Percentiles rank a stretch among this genome's conserved stretches.
Conservation (phyloP, 1,140 invertebrate genomes). For the Phenacoccus solenopsis region DNA sequence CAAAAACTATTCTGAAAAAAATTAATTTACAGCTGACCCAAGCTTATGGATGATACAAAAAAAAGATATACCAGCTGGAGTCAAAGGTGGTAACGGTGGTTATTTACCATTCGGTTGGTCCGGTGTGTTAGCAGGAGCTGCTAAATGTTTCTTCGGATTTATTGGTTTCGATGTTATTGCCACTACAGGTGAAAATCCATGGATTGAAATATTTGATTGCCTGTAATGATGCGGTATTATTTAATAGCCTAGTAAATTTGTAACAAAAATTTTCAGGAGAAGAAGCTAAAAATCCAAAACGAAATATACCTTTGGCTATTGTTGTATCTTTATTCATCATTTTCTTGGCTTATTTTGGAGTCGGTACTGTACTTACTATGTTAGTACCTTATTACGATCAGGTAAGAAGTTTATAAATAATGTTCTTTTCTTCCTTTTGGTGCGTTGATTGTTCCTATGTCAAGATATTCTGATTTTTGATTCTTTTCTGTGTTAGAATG, state of each 20-base stretch:
- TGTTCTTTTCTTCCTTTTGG: too few relatives aligned
- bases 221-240: too few relatives aligned
- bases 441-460: background rate
- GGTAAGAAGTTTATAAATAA: slow-evolving; percentile 29
- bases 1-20: too few relatives aligned
- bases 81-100: slow-evolving; percentile 51
- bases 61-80: slow-evolving; percentile 38
- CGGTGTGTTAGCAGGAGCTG: slow-evolving; percentile 68
- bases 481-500: background rate
- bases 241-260: too few relatives aligned
- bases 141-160: slow-evolving; percentile 76
- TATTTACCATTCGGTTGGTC: slow-evolving; percentile 69
- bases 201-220: too few relatives aligned
- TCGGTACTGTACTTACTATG: slow-evolving; percentile 73
- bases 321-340: slow-evolving; percentile 66
- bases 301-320: slow-evolving; percentile 78
- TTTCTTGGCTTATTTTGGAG: slow-evolving; percentile 76
- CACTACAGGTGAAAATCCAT: slow-evolving; percentile 41
- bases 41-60: slow-evolving; percentile 55
- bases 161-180: slow-evolving; percentile 83
- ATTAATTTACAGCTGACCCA: slow-evolving; percentile 39
- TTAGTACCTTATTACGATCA: slow-evolving; percentile 77
- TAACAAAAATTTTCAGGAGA: slow-evolving; percentile 26
- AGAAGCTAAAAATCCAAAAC: slow-evolving; percentile 68
- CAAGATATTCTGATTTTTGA: too few relatives aligned